Evolutionary conservation across 2,113 vertebrate species (phyloP).

Genomic region (Scomber scombrus): DNA sequence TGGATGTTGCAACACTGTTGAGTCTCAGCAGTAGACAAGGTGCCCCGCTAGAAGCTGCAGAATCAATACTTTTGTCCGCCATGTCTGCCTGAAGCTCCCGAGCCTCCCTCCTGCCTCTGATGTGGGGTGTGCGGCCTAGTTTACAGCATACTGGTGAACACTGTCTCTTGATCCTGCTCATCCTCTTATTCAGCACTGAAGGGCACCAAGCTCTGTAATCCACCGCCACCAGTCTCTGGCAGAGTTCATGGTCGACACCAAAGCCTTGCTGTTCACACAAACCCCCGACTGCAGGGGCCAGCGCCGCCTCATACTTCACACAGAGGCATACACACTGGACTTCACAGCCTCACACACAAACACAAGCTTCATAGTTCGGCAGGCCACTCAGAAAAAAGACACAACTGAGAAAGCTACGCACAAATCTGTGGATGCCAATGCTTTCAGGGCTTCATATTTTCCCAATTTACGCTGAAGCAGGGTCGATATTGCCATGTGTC

Average conservation of each 20-base stretch:
- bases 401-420: slow-evolving; percentile 20
- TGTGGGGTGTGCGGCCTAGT: slow-evolving; percentile 49
- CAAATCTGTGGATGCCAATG: slow-evolving; percentile 7
- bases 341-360: slow-evolving; percentile 16
- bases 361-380: slow-evolving; percentile 19
- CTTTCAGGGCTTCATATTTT: slow-evolving; percentile 49
- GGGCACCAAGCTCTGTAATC: slow-evolving; percentile 70
- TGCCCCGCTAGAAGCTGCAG: slow-evolving; percentile 25
- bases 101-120: slow-evolving; percentile 49
- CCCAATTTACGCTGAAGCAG: slow-evolving; percentile 14
- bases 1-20: slow-evolving; percentile 21
- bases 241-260: slow-evolving; percentile 61
- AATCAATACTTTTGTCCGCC: slow-evolving; percentile 59
- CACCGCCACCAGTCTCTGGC: slow-evolving; percentile 47
- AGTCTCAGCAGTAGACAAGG: slow-evolving; percentile 48
- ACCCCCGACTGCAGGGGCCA: slow-evolving; percentile 4
- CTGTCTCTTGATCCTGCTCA: slow-evolving; percentile 66
- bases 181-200: slow-evolving; percentile 70
- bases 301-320: slow-evolving; percentile 22
- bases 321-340: slow-evolving; percentile 8
- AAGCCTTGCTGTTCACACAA: slow-evolving; percentile 59
- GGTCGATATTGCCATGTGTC: slow-evolving; percentile 28
- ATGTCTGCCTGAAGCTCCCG: slow-evolving; percentile 42
- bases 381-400: slow-evolving; percentile 11
- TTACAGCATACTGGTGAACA: slow-evolving; percentile 52